Base-by-base conservation (phyloP, 2,113 vertebrate species). In the Mastomys coucha region DNA sequence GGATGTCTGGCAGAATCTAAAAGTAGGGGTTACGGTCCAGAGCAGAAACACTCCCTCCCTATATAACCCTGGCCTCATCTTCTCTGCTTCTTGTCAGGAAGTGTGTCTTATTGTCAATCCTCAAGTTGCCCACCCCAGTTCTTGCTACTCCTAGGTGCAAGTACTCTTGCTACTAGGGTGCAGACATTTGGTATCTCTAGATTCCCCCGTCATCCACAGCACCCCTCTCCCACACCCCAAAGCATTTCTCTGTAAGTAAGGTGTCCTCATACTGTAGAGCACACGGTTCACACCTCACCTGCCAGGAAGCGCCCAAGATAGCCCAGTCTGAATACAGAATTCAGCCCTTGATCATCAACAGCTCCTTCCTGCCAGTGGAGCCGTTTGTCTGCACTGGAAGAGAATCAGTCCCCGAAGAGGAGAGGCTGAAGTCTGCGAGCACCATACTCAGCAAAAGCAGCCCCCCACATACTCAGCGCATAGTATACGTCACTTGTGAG, bases 361-460 rank as follows among this genome's bases (percentile, higher is more conserved):
- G 84, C 84, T n/a, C 63, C 77, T 53, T n/a, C 63, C 77, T 53
- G 36, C 63, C 69, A 1, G 1, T 2, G 2, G 60, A 12, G 28
- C n/a, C 3, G 3, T 10, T 51, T 75, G 67, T 45, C 42, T 72
- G 56, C 56, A 2, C 0, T n/a, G 39, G n/a, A 42, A 39, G 42
- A 31, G 2, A 36, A 17, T 10, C 39, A 49, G 45, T 60, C 45
- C 84, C 84, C 36, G 60, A 2, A 11, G 42, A 58, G 45, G 51
- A 70, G 33, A 42, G 39, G 12, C 75, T 0, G 0, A 2, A 42
- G 14, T n/a, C 39, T 1, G 5, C 36, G 17, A 6, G 22, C 11
- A 28, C 67, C 7, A 2, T 12, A 49, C 69, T 72, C 7, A 49
- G 76, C 53, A 42, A 13, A 65, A n/a, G n/a, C n/a, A n/a, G n/a